phyloP scores from a whole-genome alignment of 2,797 vertebrate species.

The Peromyscus attwateri region DNA sequence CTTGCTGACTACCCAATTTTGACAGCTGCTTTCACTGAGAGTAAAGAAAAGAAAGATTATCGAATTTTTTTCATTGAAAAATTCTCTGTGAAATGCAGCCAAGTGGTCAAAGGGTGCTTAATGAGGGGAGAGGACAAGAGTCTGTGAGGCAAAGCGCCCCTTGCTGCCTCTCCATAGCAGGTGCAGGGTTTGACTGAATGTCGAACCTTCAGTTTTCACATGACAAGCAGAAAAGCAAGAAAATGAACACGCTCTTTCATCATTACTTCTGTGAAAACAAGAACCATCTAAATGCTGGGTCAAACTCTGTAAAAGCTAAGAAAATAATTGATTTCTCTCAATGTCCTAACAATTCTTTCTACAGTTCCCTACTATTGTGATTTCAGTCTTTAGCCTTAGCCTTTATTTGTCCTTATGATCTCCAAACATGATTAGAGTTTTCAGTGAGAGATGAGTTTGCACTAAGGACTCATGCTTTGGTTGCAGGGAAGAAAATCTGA shows the following conservation, averaged over 20 bases:
- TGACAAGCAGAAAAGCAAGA: not conserved
- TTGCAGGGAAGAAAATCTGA: constrained; percentile 68
- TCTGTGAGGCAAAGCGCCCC: not conserved
- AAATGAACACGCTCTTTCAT: not conserved
- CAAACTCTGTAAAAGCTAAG: not conserved
- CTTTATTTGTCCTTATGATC: constrained; percentile 12
- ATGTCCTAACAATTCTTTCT: not conserved
- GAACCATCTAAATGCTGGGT: too few species aligned
- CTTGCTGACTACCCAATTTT: not conserved
- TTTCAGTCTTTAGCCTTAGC: not conserved
- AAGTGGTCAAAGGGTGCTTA: not conserved
- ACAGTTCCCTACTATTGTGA: not conserved
- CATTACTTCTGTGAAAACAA: rapidly evolving
- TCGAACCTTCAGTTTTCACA: not conserved
- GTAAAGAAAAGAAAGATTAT: constrained; percentile 9
- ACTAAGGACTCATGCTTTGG: not conserved
- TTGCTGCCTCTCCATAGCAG: rapidly evolving
- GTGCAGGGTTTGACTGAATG: not conserved
- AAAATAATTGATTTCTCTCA: not conserved
- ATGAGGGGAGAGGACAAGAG: not conserved
- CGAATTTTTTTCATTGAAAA: constrained; percentile 7
- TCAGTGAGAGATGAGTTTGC: constrained; percentile 9
- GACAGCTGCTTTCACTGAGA: not conserved
- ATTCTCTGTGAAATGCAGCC: not conserved
- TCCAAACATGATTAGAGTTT: constrained; percentile 47